These are phyloP conservation scores for Amia ocellicauda DNA, from an alignment of 2,113 vertebrate genomes.

Conservation along the genomic window DNA sequence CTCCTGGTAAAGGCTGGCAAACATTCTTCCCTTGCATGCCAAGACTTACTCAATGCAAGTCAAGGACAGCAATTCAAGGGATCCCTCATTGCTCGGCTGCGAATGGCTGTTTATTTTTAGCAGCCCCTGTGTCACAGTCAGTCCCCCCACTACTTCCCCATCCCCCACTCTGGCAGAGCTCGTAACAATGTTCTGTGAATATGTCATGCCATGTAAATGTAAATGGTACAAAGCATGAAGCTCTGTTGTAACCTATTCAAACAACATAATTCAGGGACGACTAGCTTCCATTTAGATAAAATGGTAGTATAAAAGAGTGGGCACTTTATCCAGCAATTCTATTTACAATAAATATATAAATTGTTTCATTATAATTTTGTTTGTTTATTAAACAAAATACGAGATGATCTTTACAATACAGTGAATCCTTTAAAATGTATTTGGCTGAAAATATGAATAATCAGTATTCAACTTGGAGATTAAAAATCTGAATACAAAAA, in stretches of 20 bases:
- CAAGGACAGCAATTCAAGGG: constrained; percentile 65
- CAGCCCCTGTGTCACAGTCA: constrained; percentile 43
- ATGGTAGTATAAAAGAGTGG: too few relatives aligned
- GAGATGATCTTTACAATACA: too few relatives aligned
- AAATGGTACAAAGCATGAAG: constrained; percentile 60
- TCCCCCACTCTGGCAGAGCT: constrained; percentile 39
- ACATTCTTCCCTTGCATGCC: constrained; percentile 47
- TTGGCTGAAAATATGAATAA: too few relatives aligned
- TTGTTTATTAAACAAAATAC: too few relatives aligned
- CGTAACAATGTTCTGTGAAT: constrained; percentile 44
- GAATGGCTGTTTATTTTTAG: constrained; percentile 67
- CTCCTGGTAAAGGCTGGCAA: constrained; percentile 48
- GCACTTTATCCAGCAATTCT: too few relatives aligned
- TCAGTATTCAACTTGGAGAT: too few relatives aligned
- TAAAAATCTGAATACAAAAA: too few relatives aligned
- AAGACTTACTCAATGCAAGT: constrained; percentile 50
- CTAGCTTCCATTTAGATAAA: too few relatives aligned
- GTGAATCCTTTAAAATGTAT: too few relatives aligned
- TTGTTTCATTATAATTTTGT: too few relatives aligned
- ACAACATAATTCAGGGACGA: constrained; percentile 33
- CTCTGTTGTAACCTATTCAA: constrained; percentile 48
- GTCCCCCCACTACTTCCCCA: constrained; percentile 44
- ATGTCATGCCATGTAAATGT: constrained; percentile 65
- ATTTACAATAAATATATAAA: too few relatives aligned
- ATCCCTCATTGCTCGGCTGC: constrained; percentile 64